Evolutionary conservation across 2,113 vertebrate genomes (phyloP), one percentile per base, ranked within the genome.

Genomic region (Dromiciops gliroides): DNA sequence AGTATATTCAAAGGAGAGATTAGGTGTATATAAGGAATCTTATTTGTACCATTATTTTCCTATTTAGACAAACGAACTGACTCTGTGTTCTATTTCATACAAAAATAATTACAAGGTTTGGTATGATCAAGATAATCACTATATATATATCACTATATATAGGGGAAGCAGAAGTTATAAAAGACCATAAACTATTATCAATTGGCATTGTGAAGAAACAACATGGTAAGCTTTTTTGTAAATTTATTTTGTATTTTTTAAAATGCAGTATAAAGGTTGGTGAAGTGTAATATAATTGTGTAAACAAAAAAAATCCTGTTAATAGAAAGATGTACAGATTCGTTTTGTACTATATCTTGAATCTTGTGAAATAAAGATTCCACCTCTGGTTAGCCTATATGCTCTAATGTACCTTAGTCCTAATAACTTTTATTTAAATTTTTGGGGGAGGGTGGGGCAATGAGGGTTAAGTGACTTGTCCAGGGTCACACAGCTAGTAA

Each of bases 261-360:
- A 97, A 98, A 98, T 96, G 97, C 98, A 97, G 94, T 98, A 98
- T 98, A 98, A 98, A 98, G 98, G 98, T 97, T 99, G 98, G 98
- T 98, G 96, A 98, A 97, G 97, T 99, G 98, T 99, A 99, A 98
- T 98, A 99, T 99, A 99, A 98, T 97, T 98, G 97, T 99, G 98
- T 99, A 99, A 98, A 99, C 98, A 98, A 98, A 98, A 98, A 97
- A 99, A 98, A 98, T 97, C 97, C 98, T 99, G 98, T 99, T 99
- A 98, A 99, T 99, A 99, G 98, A 98, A 98, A 98, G 98, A 98
- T 99, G 98, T 99, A 99, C 98, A 99, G 98, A 99, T 98, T 98
- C 96, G 95, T 99, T 99, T 99, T 99, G 98, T 99, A 99, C 98
- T 98, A 98, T 99, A 98, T 98, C 98, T 98, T 98, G 98, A 98